Percentiles rank a stretch among this genome's conserved stretches.
phyloP scores from a whole-genome alignment of 1,140 invertebrate genomes.

The Leguminivora glycinivorella region DNA sequence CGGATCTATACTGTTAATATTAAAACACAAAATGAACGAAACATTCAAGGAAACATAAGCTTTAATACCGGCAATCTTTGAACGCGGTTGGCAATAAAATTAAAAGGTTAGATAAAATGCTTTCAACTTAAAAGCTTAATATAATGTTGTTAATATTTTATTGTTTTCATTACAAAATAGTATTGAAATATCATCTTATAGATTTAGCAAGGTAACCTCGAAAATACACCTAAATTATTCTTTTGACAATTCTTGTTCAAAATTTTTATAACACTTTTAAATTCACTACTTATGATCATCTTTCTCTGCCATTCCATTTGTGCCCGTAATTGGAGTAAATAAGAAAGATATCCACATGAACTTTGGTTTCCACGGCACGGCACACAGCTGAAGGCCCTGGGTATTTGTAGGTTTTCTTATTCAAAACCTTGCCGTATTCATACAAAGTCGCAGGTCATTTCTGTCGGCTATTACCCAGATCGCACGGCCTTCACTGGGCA shows the following conservation, averaged over 20 bases:
- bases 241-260: no score
- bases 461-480: conserved; percentile 6
- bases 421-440: background rate
- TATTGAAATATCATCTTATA: background rate
- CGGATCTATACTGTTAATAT: background rate
- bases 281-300: no score
- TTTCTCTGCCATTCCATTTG: no score
- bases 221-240: background rate
- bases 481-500: background rate
- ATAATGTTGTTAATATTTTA: conserved; percentile 12
- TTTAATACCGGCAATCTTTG: background rate
- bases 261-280: no score
- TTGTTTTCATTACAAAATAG: conserved; percentile 11
- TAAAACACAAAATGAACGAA: conserved; percentile 6
- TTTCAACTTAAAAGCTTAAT: conserved; percentile 13
- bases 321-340: no score
- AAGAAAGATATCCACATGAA: no score
- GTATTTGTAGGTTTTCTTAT: no score
- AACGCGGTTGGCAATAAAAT: conserved; percentile 1
- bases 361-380: no score
- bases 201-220: background rate
- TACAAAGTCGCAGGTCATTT: background rate
- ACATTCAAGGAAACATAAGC: conserved; percentile 7
- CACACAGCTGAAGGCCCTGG: no score
- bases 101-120: conserved; percentile 13